Evolutionary conservation across 1,140 invertebrate species (phyloP).

Genomic region (Sipha flava): DNA sequence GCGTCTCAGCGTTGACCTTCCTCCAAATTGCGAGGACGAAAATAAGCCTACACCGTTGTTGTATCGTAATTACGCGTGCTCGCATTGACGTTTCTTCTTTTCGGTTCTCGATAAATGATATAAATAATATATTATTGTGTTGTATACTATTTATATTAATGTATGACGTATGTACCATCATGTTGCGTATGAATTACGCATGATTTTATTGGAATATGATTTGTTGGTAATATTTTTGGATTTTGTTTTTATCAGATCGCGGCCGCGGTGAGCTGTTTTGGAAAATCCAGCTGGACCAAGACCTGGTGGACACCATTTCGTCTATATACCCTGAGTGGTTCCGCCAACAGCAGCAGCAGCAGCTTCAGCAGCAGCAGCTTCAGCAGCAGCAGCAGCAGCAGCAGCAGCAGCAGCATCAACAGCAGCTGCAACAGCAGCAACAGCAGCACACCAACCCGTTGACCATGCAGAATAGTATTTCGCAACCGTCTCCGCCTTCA

Average conservation of each 20-base stretch:
- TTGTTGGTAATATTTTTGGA: neutral
- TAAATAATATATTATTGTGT: no score
- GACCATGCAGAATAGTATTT: constrained; percentile 14
- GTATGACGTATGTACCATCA: no score
- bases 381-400: constrained; percentile 3
- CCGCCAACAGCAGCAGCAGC: constrained; percentile 46
- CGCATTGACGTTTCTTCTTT: no score
- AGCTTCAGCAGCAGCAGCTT: neutral
- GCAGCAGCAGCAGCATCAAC: constrained; percentile 12
- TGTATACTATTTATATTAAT: no score
- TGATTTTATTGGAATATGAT: no score
- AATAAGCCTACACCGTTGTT: neutral
- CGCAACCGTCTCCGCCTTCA: constrained; percentile 53
- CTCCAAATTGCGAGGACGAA: neutral
- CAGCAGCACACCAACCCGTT: constrained; percentile 6
- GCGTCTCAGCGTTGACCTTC: neutral
- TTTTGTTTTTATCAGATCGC: neutral
- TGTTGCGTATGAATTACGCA: no score
- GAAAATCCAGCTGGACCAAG: constrained; percentile 81
- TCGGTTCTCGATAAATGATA: no score
- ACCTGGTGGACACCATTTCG: constrained; percentile 79
- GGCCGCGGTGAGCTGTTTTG: constrained; percentile 55
- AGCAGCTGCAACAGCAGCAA: no score
- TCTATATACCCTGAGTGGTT: constrained; percentile 88
- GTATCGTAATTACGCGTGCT: no score